Percentiles rank a stretch among this genome's conserved stretches.
These are phyloP conservation scores for Alca torda DNA, from an alignment of 2,797 vertebrate species.

Conservation along the genomic window DNA sequence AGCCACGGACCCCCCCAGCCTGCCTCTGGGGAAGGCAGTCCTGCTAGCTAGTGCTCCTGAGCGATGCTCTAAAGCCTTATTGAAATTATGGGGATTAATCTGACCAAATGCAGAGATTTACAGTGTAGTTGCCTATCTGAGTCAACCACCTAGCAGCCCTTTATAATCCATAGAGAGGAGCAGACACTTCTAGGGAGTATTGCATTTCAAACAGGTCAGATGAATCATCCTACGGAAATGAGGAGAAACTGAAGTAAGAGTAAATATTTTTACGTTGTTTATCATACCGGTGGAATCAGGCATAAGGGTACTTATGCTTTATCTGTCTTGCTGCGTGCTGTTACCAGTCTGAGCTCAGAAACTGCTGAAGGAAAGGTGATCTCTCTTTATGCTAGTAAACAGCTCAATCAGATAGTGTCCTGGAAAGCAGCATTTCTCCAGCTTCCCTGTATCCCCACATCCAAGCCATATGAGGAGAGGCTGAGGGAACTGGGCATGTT, in stretches of 20 bases:
- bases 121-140: neutral
- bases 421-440: neutral
- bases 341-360: neutral
- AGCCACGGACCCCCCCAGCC: fast-evolving
- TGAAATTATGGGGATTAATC: neutral
- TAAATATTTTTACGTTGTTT: neutral
- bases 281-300: neutral
- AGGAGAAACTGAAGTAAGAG: neutral
- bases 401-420: neutral
- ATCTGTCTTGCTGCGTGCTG: neutral
- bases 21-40: neutral
- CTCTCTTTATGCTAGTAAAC: neutral
- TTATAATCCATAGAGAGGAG: neutral
- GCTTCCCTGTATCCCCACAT: neutral
- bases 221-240: neutral
- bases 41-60: neutral
- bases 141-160: neutral
- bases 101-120: neutral
- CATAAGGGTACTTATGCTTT: neutral
- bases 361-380: neutral
- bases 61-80: neutral
- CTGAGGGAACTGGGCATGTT: no score
- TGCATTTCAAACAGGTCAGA: neutral
- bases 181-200: neutral
- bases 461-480: no score